Evolutionary conservation across 2,888 invertebrate genomes (phyloP), one percentile per base, ranked within the genome.

Genomic region (Aleiodes alternator): DNA sequence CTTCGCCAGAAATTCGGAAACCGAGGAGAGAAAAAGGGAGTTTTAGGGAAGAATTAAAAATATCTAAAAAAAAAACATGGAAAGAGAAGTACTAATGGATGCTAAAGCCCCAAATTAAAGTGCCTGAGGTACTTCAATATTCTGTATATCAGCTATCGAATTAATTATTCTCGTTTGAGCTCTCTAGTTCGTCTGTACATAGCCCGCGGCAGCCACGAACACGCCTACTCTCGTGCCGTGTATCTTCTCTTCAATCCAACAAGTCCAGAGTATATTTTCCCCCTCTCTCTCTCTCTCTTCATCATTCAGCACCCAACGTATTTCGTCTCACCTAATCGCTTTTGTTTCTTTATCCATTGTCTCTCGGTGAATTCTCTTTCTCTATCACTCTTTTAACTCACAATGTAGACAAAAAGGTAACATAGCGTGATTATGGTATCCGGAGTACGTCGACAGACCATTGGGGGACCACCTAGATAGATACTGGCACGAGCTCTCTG

Each of bases 341-440:
- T 76, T 69, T 78, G 72, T 70, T 72, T 78, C 72, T 73, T 68
- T 69, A 74, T 75, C 23, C 69, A 11, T 43, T 43, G 43, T 75
- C 74, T 43, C 34, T 48, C 34, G 9, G 57, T 34, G 34, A 43
- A 66, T 64, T 55, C 68, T 72, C 75, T 56, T 71, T 64, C 61
- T 70, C 73, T 71, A 16, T 48, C 57, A 23, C 73, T 23, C 68
- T 53, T 59, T 73, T 55, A 11, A 16, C 59, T 50, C 55, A n/a
- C 48, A 61, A 69, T 66, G 50, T 69, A 57, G 77, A 81, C 78
- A 75, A 80, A 80, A 80, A 79, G 80, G 80, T 80, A 80, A 79
- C 81, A 79, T 76, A 78, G 73, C 79, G 78, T 82, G 81, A 81
- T 80, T 80, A 81, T 80, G 73, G 79, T 78, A 79, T 79, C 80